A percentile compares a stretch with the other conserved stretches of the same genome.
phyloP scores from a whole-genome alignment of 2,113 vertebrate species.

The Carassius gibelio region DNA sequence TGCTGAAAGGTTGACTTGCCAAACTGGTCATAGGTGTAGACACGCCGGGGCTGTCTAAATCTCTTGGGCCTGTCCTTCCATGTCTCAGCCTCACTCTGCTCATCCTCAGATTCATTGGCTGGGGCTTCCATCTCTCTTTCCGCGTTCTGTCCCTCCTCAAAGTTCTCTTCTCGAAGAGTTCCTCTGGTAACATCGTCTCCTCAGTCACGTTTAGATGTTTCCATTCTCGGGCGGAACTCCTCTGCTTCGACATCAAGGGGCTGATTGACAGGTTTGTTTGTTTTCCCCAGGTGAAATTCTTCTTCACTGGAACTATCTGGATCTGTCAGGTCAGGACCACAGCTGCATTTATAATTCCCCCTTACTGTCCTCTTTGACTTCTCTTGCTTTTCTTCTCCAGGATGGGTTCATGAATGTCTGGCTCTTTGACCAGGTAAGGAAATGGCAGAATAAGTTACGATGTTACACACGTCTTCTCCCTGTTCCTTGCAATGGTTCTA shows the following conservation, averaged over 20 bases:
- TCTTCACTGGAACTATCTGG: neutral
- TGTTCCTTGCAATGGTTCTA: no score
- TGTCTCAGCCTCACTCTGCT: neutral
- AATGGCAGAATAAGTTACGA: no score
- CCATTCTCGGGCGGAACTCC: neutral
- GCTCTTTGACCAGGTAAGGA: no score
- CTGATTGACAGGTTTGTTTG: neutral
- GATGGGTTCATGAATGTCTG: no score
- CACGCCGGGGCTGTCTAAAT: slow-evolving; percentile 27
- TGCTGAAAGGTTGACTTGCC: slow-evolving; percentile 37
- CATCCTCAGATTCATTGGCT: neutral
- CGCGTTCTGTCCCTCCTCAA: neutral
- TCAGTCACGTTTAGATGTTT: neutral
- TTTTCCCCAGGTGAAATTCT: neutral
- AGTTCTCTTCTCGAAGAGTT: neutral
- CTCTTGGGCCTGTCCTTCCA: slow-evolving; percentile 12
- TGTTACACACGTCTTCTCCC: no score
- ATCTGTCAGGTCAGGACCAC: neutral
- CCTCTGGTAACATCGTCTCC: neutral
- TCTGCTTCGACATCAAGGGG: neutral
- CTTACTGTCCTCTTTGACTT: neutral
- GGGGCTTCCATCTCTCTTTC: neutral
- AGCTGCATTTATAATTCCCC: neutral
- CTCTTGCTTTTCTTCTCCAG: no score
- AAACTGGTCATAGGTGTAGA: slow-evolving; percentile 50